A percentile compares a stretch with the other conserved stretches of the same genome.
Evolutionary conservation across 2,888 invertebrate genomes (phyloP).

Genomic region (Phyto melanocephala): DNA sequence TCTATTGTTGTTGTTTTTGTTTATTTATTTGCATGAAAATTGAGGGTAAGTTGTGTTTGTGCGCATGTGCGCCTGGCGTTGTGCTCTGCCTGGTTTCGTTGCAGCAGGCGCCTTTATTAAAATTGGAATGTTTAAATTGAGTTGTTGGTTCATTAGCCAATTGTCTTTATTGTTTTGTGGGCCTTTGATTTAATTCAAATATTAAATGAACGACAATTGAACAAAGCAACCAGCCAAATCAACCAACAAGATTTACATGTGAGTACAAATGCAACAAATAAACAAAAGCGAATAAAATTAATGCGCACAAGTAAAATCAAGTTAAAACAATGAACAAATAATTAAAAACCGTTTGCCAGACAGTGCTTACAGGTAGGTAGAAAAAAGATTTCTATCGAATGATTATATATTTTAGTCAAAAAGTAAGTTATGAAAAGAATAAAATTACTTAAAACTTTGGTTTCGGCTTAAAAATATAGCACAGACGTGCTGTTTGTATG

Average conservation of each 20-base stretch:
- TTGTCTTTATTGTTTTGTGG: constrained; percentile 28
- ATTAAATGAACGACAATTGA: neutral
- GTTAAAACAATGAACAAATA: neutral
- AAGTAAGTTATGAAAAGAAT: neutral
- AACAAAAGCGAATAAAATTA: neutral
- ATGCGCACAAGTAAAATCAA: neutral
- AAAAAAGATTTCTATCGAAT: neutral
- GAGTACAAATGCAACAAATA: neutral
- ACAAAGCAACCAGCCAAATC: neutral
- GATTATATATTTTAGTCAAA: neutral
- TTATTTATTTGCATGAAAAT: neutral
- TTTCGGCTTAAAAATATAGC: too few species aligned
- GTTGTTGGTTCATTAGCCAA: constrained; percentile 53
- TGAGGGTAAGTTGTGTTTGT: constrained; percentile 23
- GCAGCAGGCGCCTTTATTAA: constrained; percentile 12
- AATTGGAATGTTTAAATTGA: constrained; percentile 37
- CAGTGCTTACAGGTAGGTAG: neutral
- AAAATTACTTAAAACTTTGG: neutral
- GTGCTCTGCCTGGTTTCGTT: neutral
- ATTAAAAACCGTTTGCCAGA: neutral
- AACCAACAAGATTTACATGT: constrained; percentile 11
- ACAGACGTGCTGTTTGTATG: too few species aligned
- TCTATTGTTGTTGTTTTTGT: neutral
- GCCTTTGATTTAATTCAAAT: constrained; percentile 16
- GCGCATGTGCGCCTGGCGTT: constrained; percentile 16